Percentiles rank a stretch among this genome's conserved stretches.
Evolutionary conservation across 2,888 invertebrate genomes (phyloP).

Genomic region (Patella pellucida): DNA sequence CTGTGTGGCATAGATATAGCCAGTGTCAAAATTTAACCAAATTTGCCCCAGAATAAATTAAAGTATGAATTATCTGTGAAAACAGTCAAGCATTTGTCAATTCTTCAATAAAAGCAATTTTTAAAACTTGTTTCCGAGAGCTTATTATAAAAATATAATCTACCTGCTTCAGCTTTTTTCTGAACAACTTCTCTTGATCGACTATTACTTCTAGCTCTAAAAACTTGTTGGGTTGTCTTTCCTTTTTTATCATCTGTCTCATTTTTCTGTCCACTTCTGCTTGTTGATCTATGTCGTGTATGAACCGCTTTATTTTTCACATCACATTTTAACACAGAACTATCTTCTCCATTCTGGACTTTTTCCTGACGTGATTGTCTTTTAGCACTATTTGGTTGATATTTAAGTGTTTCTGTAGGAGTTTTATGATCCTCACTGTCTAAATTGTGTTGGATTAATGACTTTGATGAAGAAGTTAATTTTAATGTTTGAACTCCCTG

Average conservation of each 20-base stretch:
- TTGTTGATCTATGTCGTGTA: background rate
- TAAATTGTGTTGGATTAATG: constrained; percentile 16
- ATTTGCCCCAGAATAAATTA: too few species aligned
- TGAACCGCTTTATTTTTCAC: background rate
- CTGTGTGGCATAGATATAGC: too few species aligned
- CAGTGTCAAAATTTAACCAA: too few species aligned
- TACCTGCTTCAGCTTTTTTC: constrained; percentile 43
- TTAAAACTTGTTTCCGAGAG: too few species aligned
- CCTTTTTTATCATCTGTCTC: constrained; percentile 19
- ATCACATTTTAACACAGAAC: constrained; percentile 19
- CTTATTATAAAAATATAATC: too few species aligned
- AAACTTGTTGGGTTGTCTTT: background rate
- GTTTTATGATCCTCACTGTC: constrained; percentile 13
- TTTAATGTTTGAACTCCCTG: constrained; percentile 51
- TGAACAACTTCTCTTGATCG: constrained; percentile 39
- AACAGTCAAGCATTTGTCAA: too few species aligned
- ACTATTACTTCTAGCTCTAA: constrained; percentile 26
- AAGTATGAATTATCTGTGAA: too few species aligned
- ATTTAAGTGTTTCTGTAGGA: constrained; percentile 1
- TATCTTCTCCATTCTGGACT: constrained; percentile 16
- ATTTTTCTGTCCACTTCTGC: constrained; percentile 14
- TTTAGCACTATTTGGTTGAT: constrained; percentile 2
- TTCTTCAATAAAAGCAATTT: too few species aligned
- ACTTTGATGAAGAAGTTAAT: constrained; percentile 8
- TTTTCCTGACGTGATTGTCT: constrained; percentile 21